Base-by-base conservation (phyloP, 2,797 vertebrate genomes). In the Crocidura indochinensis region DNA sequence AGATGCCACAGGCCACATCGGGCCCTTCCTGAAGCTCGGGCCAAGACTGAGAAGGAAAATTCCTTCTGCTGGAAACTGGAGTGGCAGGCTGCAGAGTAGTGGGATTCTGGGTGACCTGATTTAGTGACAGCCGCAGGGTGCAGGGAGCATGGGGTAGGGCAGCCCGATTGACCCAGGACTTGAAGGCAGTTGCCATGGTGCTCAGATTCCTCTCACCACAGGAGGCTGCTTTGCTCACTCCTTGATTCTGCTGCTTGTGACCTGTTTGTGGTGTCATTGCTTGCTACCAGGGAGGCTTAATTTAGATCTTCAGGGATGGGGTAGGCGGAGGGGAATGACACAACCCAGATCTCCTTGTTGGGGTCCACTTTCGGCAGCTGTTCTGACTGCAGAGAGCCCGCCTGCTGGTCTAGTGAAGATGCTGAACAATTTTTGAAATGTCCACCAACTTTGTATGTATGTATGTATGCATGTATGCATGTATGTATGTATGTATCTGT, bases 21-120 rank as follows among this genome's bases (percentile, higher is more conserved):
- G 78, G 78, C 88, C 53, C 49, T 74, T 20, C 62, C 51, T 11
- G 60, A 77, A 91, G 53, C 78, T 44, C 1, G 0, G 72, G 84
- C 53, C 27, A 72, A 88, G 90, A 72, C 26, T 68, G 65, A 56
- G 47, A 64, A 4, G 74, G 83, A 56, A 81, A 38, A 67, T 64
- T 60, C 64, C 10, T 76, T 49, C 87, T 72, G 74, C 93, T 84
- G 80, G 85, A 92, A 93, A 91, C 56, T 90, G 92, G 51, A 68
- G 11, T 74, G 90, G 60, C 96, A 73, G 71, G 96, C 82, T 71
- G 89, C 81, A 72, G 87, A 88, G 62, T 78, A 90, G 77, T 22
- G 84, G 79, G 85, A 93, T 79, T 49, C 90, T 84, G 94, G 86
- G 49, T 68, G 88, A 94, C 94, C 91, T 87, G 90, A 89, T 95